phyloP scores from a whole-genome alignment of 2,888 invertebrate species.

The Liopterus haemorrhoidalis region DNA sequence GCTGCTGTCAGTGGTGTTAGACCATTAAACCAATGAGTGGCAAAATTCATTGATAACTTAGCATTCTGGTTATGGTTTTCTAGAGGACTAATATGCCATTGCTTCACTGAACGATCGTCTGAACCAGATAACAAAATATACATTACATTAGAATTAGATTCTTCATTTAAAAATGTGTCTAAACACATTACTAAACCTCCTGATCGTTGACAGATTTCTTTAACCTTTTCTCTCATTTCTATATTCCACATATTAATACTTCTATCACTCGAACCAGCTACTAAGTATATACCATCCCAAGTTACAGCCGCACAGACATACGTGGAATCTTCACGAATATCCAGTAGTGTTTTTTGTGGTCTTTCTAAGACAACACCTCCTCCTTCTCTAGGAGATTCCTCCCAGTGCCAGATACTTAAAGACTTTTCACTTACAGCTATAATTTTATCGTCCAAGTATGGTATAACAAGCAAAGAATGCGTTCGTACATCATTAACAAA shows the following conservation, averaged over 20 bases:
- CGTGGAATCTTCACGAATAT: slow-evolving; percentile 28
- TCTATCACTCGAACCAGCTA: slow-evolving; percentile 44
- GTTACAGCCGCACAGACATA: slow-evolving; percentile 44
- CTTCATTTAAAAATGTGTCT: slow-evolving; percentile 37
- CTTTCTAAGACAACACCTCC: slow-evolving; percentile 14
- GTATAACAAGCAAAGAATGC: slow-evolving; percentile 30
- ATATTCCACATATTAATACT: slow-evolving; percentile 45
- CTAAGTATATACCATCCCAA: slow-evolving; percentile 44
- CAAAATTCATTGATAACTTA: slow-evolving; percentile 33
- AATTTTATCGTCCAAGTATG: slow-evolving; percentile 26
- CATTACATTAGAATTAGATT: slow-evolving; percentile 34
- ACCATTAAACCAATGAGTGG: slow-evolving; percentile 34
- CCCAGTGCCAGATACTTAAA: slow-evolving; percentile 31
- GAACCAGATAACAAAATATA: slow-evolving; percentile 39
- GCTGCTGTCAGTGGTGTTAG: slow-evolving; percentile 28
- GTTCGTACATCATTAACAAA: slow-evolving; percentile 28
- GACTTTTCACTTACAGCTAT: slow-evolving; percentile 28
- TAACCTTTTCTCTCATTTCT: slow-evolving; percentile 30
- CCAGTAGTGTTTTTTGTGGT: slow-evolving; percentile 21
- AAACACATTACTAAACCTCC: slow-evolving; percentile 36
- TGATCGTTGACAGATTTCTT: slow-evolving; percentile 26
- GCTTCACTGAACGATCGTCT: slow-evolving; percentile 38
- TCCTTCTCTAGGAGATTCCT: slow-evolving; percentile 4
- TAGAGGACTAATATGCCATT: slow-evolving; percentile 37
- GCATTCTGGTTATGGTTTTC: slow-evolving; percentile 28